Base-by-base conservation (phyloP, 2,797 vertebrate species). In the Spatula clypeata region DNA sequence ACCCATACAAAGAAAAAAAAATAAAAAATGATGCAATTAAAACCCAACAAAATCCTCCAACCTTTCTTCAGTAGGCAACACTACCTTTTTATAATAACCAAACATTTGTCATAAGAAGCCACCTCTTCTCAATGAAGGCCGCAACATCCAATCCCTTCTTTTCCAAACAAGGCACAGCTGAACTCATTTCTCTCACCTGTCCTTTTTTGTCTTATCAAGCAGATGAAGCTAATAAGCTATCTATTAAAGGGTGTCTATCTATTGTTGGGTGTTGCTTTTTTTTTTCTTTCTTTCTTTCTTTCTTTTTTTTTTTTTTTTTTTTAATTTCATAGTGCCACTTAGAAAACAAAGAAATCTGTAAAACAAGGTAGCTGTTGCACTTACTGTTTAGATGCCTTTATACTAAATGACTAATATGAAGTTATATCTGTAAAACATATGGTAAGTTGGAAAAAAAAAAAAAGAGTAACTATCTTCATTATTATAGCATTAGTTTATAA, bases 21-120 rank as follows among this genome's bases (percentile, higher is more conserved):
- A 66, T 3, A 51, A 32, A 76, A 74, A 1, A 47, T 38, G 36
- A 44, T 1, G 14, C 9, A 42, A 24, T 13, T 55, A 55, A 55
- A 12, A 19, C 19, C 53, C 55, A 77, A 40, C 9, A 32, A 88
- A 70, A 4, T 1, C 21, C 21, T 70, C 10, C 19, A 51, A 55
- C 2, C 1, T 29, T 12, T 4, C 44, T 29, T n/a, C 0, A 5
- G 8, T 4, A 40, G 1, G 0, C 1, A 86, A 34, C 1, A 27
- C 71, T 31, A 8, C 1, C 1, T 7, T 55, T n/a, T 36, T 20
- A 3, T 31, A 88, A 45, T 1, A 70, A 1, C 5, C 40, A 47
- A 38, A 3, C 1, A 5, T 36, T 42, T 38, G 1, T 49, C 49
- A 60, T 7, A 72, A 38, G 0, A 9, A 36, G 64, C 1, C 1